Percentiles rank a stretch among this genome's conserved stretches.
Evolutionary conservation across 2,113 vertebrate genomes (phyloP).

Genomic region (Phainopepla nitens): DNA sequence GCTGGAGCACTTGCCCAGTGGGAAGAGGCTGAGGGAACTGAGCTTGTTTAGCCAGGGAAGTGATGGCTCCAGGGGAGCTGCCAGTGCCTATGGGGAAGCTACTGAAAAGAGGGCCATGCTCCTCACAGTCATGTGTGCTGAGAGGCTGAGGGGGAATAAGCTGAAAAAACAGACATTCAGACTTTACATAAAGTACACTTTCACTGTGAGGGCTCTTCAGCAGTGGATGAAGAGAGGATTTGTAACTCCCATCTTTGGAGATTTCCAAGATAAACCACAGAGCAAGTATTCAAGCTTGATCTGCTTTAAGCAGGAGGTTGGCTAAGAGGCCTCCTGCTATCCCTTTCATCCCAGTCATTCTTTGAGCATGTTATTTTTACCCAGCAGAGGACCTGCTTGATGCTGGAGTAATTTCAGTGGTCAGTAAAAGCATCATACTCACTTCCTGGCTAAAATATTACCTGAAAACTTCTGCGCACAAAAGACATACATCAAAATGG

Average conservation of each 20-base stretch:
- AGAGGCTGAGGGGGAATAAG: not conserved
- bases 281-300: not conserved
- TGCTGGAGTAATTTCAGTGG: not conserved
- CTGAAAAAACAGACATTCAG: not conserved
- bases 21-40: not conserved
- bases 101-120: not conserved
- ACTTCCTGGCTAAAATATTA: not conserved
- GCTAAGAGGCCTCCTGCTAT: not conserved
- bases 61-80: not conserved
- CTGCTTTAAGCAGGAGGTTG: not conserved
- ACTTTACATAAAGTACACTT: not conserved
- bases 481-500: not conserved
- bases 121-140: not conserved
- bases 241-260: not conserved
- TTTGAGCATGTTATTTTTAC: not conserved
- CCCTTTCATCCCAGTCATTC: not conserved
- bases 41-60: not conserved
- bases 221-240: not conserved
- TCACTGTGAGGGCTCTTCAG: not conserved
- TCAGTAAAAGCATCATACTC: not conserved
- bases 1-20: not conserved
- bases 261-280: not conserved
- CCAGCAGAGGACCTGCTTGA: not conserved
- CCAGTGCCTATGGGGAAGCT: rapidly evolving
- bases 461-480: not conserved